A percentile compares a stretch with the other conserved stretches of the same genome.
These are phyloP conservation scores for Promerops cafer DNA, from an alignment of 2,113 vertebrate genomes.

Conservation along the genomic window DNA sequence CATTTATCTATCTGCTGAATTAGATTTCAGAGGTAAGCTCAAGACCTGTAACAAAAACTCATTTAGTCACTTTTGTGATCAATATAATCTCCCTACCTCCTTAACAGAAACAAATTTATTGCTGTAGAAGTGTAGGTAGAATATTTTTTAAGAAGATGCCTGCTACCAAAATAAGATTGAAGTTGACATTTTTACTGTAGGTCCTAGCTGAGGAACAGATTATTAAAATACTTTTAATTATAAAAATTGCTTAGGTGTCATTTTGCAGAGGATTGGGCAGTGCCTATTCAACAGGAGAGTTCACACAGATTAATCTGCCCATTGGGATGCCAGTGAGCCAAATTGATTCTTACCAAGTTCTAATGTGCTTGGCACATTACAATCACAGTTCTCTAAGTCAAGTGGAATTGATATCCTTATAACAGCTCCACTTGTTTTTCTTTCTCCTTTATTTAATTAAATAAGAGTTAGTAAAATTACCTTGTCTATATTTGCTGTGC, in stretches of 20 bases:
- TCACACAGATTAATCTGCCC: background rate
- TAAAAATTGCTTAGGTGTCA: background rate
- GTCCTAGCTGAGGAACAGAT: background rate
- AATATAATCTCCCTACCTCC: background rate
- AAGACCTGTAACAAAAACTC: background rate
- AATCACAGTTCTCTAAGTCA: background rate
- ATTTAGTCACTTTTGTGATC: background rate
- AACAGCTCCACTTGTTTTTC: background rate
- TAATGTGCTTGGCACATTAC: background rate
- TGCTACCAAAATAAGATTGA: background rate
- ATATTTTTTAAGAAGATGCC: background rate
- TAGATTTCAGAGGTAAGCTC: background rate
- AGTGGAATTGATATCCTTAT: background rate
- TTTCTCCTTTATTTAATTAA: slow-evolving; percentile 32
- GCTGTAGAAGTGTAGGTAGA: background rate
- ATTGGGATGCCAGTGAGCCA: background rate
- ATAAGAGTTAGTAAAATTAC: background rate
- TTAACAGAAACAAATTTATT: background rate
- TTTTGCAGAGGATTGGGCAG: background rate
- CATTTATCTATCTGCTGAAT: background rate
- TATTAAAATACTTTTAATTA: background rate
- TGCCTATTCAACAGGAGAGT: background rate
- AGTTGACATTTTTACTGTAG: background rate
- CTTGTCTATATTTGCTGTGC: slow-evolving; percentile 32
- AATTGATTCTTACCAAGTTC: background rate